Evolutionary conservation across 2,888 invertebrate species (phyloP), one percentile per base, ranked within the genome.

Genomic region (Cheilosia pagana): DNA sequence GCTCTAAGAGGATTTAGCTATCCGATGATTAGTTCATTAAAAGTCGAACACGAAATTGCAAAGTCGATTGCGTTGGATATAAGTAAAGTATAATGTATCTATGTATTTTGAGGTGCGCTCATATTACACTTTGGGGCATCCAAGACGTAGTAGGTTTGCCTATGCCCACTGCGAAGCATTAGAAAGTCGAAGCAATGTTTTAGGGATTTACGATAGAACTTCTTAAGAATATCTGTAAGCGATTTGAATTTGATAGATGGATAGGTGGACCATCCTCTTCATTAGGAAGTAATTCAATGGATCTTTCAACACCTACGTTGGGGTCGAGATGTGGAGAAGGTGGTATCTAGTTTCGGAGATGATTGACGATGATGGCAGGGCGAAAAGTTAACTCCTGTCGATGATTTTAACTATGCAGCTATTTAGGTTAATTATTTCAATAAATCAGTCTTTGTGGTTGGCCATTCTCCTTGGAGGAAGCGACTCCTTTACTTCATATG

Each of bases 11-110:
- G 39, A 55, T 50, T 53, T 41, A 19, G 52, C 75, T 70, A 62
- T 65, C 71, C 70, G 50, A 57, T 85, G 81, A 85, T 85, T 81
- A 85, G 81, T 85, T 85, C 75, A 85, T 85, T 85, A 81, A 85
- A 81, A 65, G 55, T 76, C 67, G 70, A 76, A 81, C 74, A 74
- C 41, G 60, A 67, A 74, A 74, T 72, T 55, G 50, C 23, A 55
- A 62, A 72, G 65, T 65, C 65, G 31, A 55, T 62, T 16, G 28
- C 28, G 48, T 28, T 41, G 39, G 1, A 14, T 55, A 25, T 19
- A 28, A 28, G 28, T 8, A 28, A 28, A 28, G 8, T 28, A 8
- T 23, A 39, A 3, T 31, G n/a, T 12, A 7, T 21, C 55, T 28
- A 5, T 21, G 57, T 16, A 50, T 8, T 2, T 16, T n/a, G 7